These are phyloP conservation scores for Bryconaethiops microstoma DNA, from an alignment of 2,797 vertebrate species.

Conservation along the genomic window DNA sequence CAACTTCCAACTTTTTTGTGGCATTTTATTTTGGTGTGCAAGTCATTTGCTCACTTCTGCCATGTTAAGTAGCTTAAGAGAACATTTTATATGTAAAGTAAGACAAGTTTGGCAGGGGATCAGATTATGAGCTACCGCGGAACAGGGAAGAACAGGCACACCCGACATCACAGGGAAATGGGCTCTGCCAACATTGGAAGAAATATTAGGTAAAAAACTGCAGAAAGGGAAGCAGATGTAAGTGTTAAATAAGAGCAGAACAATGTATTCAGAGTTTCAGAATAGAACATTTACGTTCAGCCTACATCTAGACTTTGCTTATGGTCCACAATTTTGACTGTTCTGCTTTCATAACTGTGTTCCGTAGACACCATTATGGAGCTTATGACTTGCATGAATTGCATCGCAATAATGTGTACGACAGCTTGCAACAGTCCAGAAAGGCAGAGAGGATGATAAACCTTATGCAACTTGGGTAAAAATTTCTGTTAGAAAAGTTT, in stretches of 20 bases:
- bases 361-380: not conserved
- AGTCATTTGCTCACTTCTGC: no score
- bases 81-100: no score
- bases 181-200: not conserved
- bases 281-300: not conserved
- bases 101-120: no score
- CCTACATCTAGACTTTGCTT: not conserved
- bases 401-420: not conserved
- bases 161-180: no score
- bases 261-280: not conserved
- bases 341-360: not conserved
- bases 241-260: not conserved
- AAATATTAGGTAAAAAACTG: not conserved
- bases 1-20: no score
- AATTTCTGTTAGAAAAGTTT: not conserved
- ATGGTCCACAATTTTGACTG: not conserved
- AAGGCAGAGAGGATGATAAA: constrained; percentile 1
- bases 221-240: not conserved
- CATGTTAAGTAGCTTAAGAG: no score
- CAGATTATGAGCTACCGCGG: no score
- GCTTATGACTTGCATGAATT: not conserved
- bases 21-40: no score
- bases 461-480: not conserved
- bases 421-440: not conserved
- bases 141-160: no score